Evolutionary conservation across 1,140 invertebrate genomes (phyloP).

Genomic region (Myzus persicae): DNA sequence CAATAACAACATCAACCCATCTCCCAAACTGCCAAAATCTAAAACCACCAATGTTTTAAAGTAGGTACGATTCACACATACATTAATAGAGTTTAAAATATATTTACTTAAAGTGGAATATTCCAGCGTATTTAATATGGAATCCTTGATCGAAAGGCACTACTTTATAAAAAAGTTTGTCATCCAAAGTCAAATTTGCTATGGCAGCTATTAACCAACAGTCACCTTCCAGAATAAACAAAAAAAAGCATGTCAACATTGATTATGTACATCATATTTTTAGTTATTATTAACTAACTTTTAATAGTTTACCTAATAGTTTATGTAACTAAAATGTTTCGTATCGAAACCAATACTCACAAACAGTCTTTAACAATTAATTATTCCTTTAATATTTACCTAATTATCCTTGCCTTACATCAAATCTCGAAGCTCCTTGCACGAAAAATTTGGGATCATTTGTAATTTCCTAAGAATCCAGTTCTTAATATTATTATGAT

Average conservation of each 20-base stretch:
- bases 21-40: conserved; percentile 96
- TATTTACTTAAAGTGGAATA: conserved; percentile 87
- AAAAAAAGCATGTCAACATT: not conserved
- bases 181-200: conserved; percentile 90
- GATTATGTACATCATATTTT: not conserved
- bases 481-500: not conserved
- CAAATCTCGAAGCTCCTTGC: conserved; percentile 93
- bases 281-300: not conserved
- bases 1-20: conserved; percentile 92
- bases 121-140: conserved; percentile 88
- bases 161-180: conserved; percentile 88
- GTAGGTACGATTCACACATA: not conserved
- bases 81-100: not conserved
- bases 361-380: not conserved
- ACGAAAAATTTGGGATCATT: conserved; percentile 90
- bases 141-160: conserved; percentile 96
- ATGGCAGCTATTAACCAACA: conserved; percentile 97
- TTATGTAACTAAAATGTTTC: not conserved
- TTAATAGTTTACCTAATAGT: not conserved
- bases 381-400: conserved; percentile 66
- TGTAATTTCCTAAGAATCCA: conserved; percentile 80
- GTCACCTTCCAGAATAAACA: conserved; percentile 72
- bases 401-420: conserved; percentile 95
- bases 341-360: not conserved
- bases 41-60: not conserved